A percentile compares a stretch with the other conserved stretches of the same genome.
Conservation (phyloP, 2,113 vertebrate species). For the Fregetta grallaria region DNA sequence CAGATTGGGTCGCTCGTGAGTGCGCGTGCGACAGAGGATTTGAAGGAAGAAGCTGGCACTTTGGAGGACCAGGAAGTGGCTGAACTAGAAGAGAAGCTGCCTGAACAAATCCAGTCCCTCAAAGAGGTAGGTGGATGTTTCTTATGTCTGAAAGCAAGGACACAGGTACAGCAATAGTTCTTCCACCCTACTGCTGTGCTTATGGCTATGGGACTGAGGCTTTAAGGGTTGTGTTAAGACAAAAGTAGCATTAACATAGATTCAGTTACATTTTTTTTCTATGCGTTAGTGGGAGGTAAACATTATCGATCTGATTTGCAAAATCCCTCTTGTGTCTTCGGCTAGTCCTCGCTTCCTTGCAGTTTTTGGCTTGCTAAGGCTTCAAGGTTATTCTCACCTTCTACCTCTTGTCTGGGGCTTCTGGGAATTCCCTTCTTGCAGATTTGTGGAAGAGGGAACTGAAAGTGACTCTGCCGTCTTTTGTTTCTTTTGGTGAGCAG, state of each 20-base stretch:
- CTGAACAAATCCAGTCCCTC: slow-evolving; percentile 30
- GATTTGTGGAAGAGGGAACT: not conserved
- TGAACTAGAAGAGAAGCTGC: slow-evolving; percentile 29
- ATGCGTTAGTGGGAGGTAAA: not conserved
- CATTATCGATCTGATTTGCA: not conserved
- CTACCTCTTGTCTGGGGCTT: not conserved
- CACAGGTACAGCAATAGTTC: not conserved
- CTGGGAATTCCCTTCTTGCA: not conserved
- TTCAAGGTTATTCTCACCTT: not conserved
- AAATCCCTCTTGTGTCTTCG: not conserved
- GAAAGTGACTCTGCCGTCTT: not conserved
- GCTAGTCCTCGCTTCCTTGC: not conserved
- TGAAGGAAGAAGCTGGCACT: not conserved
- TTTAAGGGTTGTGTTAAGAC: not conserved
- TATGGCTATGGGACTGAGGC: not conserved
- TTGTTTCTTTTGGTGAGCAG: not conserved
- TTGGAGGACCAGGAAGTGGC: slow-evolving; percentile 12
- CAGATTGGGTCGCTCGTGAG: slow-evolving; percentile 5
- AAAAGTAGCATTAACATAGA: not conserved
- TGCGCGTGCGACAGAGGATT: not conserved
- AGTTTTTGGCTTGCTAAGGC: not conserved
- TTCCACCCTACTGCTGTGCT: not conserved
- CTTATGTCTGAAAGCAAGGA: not conserved
- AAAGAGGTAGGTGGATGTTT: slow-evolving; percentile 54
- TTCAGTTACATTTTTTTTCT: not conserved